Conservation (phyloP, 2,888 invertebrate species). For the Arge pagana region DNA sequence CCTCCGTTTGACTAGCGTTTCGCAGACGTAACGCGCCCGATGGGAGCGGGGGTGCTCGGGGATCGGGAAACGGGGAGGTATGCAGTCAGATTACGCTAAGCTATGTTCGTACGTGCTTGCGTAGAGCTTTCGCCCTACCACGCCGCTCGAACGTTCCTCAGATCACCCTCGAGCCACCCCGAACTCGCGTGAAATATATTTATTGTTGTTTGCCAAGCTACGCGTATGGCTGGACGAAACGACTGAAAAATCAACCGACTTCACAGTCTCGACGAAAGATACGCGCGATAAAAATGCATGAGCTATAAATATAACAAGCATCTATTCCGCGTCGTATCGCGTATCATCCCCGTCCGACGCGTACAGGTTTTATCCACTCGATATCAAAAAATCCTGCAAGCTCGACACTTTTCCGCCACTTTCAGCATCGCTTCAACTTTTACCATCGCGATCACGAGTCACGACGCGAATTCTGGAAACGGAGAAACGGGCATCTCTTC, state of each 20-base stretch:
- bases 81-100: constrained; percentile 59
- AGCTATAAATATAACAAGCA: no score
- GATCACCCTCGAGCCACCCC: constrained; percentile 24
- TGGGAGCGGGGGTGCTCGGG: constrained; percentile 31
- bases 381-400: no score
- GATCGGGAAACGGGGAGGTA: constrained; percentile 51
- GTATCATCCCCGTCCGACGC: no score
- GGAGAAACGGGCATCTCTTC: no score
- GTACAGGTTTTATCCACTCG: no score
- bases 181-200: constrained; percentile 54
- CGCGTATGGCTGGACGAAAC: constrained; percentile 36
- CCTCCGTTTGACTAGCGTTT: constrained; percentile 30
- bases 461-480: no score
- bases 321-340: no score
- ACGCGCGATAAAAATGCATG: no score
- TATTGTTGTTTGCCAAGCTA: constrained; percentile 58
- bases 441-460: no score
- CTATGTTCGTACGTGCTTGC: constrained; percentile 58
- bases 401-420: no score
- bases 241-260: constrained; percentile 46
- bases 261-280: no score
- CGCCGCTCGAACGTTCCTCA: constrained; percentile 17
- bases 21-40: constrained; percentile 33
- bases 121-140: constrained; percentile 47
- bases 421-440: no score